Conservation (phyloP, 2,888 invertebrate genomes). For the Drosophila sordidula region DNA sequence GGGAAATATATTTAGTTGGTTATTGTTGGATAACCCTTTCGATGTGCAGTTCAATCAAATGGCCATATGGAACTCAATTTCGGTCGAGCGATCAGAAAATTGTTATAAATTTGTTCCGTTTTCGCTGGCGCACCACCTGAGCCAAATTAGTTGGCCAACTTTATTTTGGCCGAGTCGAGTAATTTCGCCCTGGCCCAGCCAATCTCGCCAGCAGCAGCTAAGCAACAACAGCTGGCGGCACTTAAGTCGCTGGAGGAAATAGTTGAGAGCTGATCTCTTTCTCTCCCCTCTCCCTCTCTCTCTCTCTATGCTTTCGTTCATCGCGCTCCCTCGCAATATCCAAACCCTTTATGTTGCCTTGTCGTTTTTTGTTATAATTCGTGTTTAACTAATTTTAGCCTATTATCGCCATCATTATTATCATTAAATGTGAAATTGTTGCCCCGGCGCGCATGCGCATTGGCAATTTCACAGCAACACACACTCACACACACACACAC, state of each 20-base stretch:
- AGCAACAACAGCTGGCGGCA: conserved; percentile 72
- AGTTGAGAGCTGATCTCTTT: conserved; percentile 55
- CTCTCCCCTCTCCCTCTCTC: conserved; percentile 18
- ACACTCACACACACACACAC: conserved; percentile 6
- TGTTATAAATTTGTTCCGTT: conserved; percentile 75
- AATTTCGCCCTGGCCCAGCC: conserved; percentile 53
- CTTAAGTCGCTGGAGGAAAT: conserved; percentile 61
- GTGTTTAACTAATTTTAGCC: conserved; percentile 80
- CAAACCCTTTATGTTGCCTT: conserved; percentile 49
- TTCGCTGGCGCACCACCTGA: conserved; percentile 72
- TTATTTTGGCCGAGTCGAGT: conserved; percentile 44
- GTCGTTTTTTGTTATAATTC: conserved; percentile 68
- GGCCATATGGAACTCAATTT: conserved; percentile 42
- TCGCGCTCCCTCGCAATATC: conserved; percentile 53
- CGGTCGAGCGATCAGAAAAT: conserved; percentile 58
- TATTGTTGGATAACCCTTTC: neutral
- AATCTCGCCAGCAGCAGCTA: conserved; percentile 44
- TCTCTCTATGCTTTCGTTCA: conserved; percentile 22
- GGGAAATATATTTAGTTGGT: conserved; percentile 1
- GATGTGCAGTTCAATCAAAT: conserved; percentile 52
- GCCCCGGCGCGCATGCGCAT: conserved; percentile 68
- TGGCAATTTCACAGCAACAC: conserved; percentile 67
- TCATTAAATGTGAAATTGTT: conserved; percentile 81
- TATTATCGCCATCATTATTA: conserved; percentile 81
- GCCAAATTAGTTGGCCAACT: conserved; percentile 75